Conservation (phyloP, 1,140 invertebrate genomes). For the Metopolophium dirhodum region DNA sequence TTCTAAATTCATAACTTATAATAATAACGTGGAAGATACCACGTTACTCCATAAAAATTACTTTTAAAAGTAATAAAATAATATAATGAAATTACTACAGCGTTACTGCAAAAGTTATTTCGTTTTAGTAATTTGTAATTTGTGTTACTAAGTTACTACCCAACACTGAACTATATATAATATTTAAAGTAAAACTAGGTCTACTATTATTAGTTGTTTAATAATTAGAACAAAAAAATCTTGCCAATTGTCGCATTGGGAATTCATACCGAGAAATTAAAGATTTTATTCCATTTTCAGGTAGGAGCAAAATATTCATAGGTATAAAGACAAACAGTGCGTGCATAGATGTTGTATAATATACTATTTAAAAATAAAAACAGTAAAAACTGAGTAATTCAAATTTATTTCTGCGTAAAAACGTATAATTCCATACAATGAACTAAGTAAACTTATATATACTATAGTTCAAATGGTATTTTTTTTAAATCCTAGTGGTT, state of each 20-base stretch:
- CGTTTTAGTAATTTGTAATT: no score
- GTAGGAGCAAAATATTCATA: not conserved
- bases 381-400: not conserved
- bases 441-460: not conserved
- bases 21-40: no score
- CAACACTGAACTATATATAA: not conserved
- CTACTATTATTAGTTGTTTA: constrained; percentile 11
- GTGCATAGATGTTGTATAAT: not conserved
- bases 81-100: no score
- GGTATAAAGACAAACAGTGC: not conserved
- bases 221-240: constrained; percentile 14
- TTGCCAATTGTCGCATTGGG: not conserved
- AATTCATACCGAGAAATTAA: not conserved
- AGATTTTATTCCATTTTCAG: not conserved
- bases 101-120: no score
- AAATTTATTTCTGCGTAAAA: not conserved
- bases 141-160: no score
- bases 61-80: no score
- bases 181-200: not conserved
- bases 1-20: no score
- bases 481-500: not conserved
- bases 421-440: not conserved
- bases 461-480: not conserved
- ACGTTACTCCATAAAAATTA: no score
- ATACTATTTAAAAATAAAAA: not conserved